Base-by-base conservation (phyloP, 2,888 invertebrate genomes). In the Cyclophora punctaria region DNA sequence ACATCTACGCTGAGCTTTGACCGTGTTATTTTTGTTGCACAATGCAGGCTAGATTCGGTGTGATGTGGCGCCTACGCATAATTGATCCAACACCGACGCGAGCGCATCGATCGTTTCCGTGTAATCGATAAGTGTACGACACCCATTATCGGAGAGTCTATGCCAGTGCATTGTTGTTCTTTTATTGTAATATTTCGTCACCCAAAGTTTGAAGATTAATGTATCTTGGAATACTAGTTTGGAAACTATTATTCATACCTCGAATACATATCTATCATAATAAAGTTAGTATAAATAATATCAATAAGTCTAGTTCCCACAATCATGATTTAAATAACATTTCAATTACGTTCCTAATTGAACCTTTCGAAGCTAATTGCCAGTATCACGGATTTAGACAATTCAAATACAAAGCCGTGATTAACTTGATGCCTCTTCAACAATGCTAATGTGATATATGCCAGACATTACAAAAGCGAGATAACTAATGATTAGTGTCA, bases 401-500 rank as follows among this genome's bases (percentile, higher is more conserved):
- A 52, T 48, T 51, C 56, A 55, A 57, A 54, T 57, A 59, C 45
- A 51, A 48, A 51, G 44, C 49, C 45, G 50, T 50, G 47, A 56
- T 59, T 59, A 53, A 43, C 50, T 47, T 48, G 48, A 34, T 47
- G 46, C 7, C 44, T 49, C 47, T 44, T 41, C 44, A 5, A 57
- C 55, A 57, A 58, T 54, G 54, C 54, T 20, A 44, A 51, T 49
- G 48, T 7, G 47, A 48, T 57, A 52, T 57, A 55, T 56, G 53
- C 54, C 54, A 57, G 62, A 58, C 62, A 58, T 58, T 60, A 66
- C 67, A 64, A 67, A 66, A 57, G 51, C 59, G 52, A 54, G 62
- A 58, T 67, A 74, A 75, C 68, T 69, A 73, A 77, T 74, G 73
- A 79, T 76, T 72, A 73, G 68, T 69, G 76, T 73, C 76, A 69